Evolutionary conservation across 2,113 vertebrate genomes (phyloP), one percentile per base, ranked within the genome.

Genomic region (Arothron firmamentum): DNA sequence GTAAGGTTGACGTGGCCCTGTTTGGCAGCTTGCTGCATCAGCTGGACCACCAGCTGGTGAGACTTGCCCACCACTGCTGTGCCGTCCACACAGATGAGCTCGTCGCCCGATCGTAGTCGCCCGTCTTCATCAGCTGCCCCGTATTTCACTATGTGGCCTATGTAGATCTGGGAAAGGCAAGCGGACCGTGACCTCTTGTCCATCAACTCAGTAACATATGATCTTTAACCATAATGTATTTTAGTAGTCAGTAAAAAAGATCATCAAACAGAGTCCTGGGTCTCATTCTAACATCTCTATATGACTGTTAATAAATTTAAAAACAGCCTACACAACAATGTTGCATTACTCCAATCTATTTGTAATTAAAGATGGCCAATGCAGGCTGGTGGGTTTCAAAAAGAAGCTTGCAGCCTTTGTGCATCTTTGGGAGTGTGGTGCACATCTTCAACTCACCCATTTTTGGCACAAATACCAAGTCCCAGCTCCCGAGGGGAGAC

Each of bases 11-110:
- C 97, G 0, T 99, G 97, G 52, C 95, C 96, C 84, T 98, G 95
- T 59, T 97, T 97, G 83, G 97, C 96, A 0, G 96, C 97, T 85
- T 99, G 97, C 74, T 99, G 97, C 97, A 99, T 99, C 71, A 99
- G 94, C 82, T 98, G 96, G 65, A 99, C 96, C 60, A 99, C 97
- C 59, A 98, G 94, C 89, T 98, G 97, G 88, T 99, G 97, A 9
- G 97, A 99, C 67, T 98, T 98, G 25, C 96, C 97, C 31, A 98
- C 96, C 21, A 99, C 97, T 0, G 96, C 94, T 0, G 97, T 99
- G 64, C 97, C 97, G 54, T 99, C 97, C 85, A 99, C 97, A 2
- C 95, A 98, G 86, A 97, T 96, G 66, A 99, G 92, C 74, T 99
- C 97, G 50, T 99, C 97, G 0, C 97, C 97, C 0, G 97, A 98